These are phyloP conservation scores for Andrena praecox DNA, from an alignment of 2,888 invertebrate species.

Conservation along the genomic window DNA sequence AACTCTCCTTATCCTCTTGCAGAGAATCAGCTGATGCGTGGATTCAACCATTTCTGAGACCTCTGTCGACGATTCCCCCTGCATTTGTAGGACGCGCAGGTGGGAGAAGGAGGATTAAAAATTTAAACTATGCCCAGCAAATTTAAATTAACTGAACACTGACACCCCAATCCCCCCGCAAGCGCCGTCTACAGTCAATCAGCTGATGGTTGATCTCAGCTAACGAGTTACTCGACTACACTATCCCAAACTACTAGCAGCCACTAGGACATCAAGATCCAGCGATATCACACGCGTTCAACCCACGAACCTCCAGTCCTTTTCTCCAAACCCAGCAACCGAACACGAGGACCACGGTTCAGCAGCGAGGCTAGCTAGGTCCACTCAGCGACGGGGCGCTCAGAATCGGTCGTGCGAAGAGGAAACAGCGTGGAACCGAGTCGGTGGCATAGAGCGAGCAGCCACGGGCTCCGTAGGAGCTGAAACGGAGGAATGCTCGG, in stretches of 20 bases:
- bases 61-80: no score
- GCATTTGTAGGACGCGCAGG: no score
- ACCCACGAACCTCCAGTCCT: neutral
- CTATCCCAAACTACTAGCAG: neutral
- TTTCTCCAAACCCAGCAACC: neutral
- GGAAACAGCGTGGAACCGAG: neutral
- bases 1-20: no score
- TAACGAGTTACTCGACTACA: neutral
- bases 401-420: neutral
- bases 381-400: neutral
- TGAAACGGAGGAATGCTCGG: neutral
- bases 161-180: no score
- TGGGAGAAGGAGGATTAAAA: no score
- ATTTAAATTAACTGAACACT: no score
- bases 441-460: neutral
- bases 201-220: neutral
- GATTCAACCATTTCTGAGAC: no score
- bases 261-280: neutral
- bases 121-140: no score
- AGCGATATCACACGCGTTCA: neutral
- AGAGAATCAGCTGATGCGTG: no score
- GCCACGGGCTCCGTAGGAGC: neutral
- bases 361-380: neutral
- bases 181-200: no score
- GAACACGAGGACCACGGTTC: neutral